Evolutionary conservation across 2,113 vertebrate species (phyloP), one percentile per base, ranked within the genome.

Genomic region (Callipepla squamata): DNA sequence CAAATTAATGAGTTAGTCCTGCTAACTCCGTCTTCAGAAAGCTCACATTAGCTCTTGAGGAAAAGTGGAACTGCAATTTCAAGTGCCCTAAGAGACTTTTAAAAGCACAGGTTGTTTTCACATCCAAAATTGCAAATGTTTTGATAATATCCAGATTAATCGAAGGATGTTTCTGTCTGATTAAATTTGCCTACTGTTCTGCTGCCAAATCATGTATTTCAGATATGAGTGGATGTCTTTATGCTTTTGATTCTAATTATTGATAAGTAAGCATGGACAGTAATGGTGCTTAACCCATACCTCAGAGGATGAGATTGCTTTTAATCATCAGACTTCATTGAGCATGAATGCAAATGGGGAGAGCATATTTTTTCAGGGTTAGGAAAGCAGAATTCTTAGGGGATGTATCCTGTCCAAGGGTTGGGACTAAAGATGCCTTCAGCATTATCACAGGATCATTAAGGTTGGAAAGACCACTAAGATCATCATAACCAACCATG

Each of bases 141-240:
- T 87, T 92, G 65, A 90, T 90, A 57, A 80, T 70, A 19, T 58
- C 22, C 45, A 70, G 51, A 75, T 89, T 92, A 94, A 92, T 45
- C 92, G 69, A 80, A 81, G 74, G 44, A 44, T 78, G 32, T 84
- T 93, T 86, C 89, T 61, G 72, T 25, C 65, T 85, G 65, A 67
- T 89, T 86, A 81, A 78, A 80, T 92, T 82, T 77, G 65, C 74
- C 81, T 45, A 1, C 74, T 44, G 47, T 68, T 42, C 30, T 67
- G 45, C 57, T 92, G 84, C 83, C 66, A 83, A 84, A 92, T 90
- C 74, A 70, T 8, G 13, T 78, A 21, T 68, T 42, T 83, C 32
- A 74, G 74, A 47, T 70, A 55, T 12, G 44, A 34, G 47, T 78
- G 40, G 65, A 22, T 92, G 72, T 55, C 62, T 94, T 91, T 59